Conservation (phyloP, 30 jellyfish, hydroid and myxozoan genomes). For the Turritopsis dohrnii region DNA sequence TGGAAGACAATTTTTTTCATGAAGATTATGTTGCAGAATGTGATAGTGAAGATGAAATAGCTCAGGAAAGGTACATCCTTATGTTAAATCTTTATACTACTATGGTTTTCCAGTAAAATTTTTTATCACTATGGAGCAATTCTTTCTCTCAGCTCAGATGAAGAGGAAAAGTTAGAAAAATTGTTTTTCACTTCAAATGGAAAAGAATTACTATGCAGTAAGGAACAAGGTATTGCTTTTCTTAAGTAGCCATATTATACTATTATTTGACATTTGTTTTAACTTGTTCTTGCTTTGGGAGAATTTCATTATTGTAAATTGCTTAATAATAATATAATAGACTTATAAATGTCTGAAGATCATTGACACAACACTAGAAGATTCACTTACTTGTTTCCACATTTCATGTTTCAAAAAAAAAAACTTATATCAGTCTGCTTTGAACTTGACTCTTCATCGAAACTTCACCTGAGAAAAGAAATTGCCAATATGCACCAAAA, state of each 20-base stretch:
- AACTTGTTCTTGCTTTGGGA: no score
- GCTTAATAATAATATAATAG: no score
- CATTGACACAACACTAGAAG: no score
- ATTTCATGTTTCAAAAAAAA: no score
- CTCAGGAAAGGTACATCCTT: not conserved
- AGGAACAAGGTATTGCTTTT: not conserved
- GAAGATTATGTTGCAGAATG: slow-evolving; percentile 9
- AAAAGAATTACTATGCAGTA: not conserved
- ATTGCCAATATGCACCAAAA: no score
- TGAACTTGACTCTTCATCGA: no score
- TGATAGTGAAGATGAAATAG: slow-evolving; percentile 6
- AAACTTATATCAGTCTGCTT: no score
- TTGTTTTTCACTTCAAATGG: not conserved
- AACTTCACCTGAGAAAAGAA: no score
- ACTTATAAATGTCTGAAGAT: no score
- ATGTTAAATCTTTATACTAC: not conserved
- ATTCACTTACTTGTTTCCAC: no score
- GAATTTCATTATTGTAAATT: no score
- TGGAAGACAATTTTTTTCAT: slow-evolving; percentile 6
- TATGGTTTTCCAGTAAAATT: not conserved
- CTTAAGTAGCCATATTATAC: not conserved
- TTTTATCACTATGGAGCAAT: not conserved
- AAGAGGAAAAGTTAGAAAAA: not conserved
- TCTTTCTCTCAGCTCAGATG: not conserved
- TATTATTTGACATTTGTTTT: not conserved